Evolutionary conservation across 30 jellyfish, hydroid and myxozoan genomes (phyloP), one percentile per base, ranked within the genome.

Genomic region (Sanderia malayensis): DNA sequence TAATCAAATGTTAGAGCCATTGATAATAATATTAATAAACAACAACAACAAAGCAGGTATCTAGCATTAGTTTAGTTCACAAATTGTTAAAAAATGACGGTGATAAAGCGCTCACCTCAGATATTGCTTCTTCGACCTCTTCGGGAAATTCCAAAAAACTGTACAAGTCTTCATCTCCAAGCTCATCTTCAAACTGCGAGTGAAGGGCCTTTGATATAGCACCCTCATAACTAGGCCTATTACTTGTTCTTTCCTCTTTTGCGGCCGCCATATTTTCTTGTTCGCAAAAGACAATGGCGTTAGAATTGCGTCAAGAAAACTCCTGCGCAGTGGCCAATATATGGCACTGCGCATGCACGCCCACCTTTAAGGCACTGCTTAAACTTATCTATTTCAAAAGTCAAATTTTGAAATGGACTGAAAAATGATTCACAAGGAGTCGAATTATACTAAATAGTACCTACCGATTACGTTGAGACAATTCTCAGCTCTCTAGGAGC

Each of bases 121-220:
- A 77, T 27, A 90, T 76, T 2, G 98, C 95, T 45, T 79, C 91
- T 57, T 83, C 98, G 0, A 90, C 98, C 20, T 90, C 98, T 33
- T 74, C 89, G 2, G 98, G 93, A 66, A 73, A 90, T 23, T 80
- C 98, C 10, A 90, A 61, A 45, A 80, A 70, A 30, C 46, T 59
- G 70, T 55, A 45, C 26, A 80, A 70, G 44, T 80, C 92, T 37
- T 80, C 92, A 33, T 80, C 92, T 22, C 84, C 84, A 32, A 80
- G 78, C 23, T 68, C 92, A 4, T 80, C 84, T 7, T 68, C 92
- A 2, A 70, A 26, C 31, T 59, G 75, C 41, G 41, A 60, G 22
- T 22, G 76, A 11, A 78, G 60, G 0, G 49, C 89, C 32, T 28
- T 52, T 4, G 37, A 26, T 33, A 20, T 78, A 3, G 53, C 32